Evolutionary conservation across 2,113 vertebrate genomes (phyloP).

Genomic region (Machaerirhynchus nigripectus): DNA sequence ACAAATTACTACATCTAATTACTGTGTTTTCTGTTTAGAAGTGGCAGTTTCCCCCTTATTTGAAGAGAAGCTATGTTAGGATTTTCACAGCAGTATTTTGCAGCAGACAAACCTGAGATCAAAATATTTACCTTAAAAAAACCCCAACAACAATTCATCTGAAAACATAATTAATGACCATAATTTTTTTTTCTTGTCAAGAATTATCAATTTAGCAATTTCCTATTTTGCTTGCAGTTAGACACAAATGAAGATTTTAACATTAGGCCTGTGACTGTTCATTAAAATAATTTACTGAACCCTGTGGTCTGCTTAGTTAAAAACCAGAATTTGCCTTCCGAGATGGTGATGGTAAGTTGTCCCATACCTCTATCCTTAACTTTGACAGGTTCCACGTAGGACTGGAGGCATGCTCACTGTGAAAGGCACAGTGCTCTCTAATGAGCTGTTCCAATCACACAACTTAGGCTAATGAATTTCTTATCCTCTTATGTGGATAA

Average conservation of each 20-base stretch:
- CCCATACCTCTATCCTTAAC: conserved; percentile 26
- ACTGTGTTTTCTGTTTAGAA: background rate
- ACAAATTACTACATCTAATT: background rate
- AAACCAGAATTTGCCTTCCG: conserved; percentile 11
- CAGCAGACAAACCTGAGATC: background rate
- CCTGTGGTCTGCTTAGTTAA: conserved; percentile 10
- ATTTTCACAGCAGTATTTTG: background rate
- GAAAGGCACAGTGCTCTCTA: conserved; percentile 13
- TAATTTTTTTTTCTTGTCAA: conserved; percentile 7
- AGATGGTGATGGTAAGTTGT: conserved; percentile 5
- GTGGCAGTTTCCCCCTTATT: background rate
- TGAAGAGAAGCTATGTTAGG: background rate
- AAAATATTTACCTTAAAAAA: background rate
- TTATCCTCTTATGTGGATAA: conserved; percentile 38
- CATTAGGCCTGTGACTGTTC: background rate
- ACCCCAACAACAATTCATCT: background rate
- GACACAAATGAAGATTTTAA: background rate
- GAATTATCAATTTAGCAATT: background rate
- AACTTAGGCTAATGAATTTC: conserved; percentile 37
- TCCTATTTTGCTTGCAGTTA: conserved; percentile 1
- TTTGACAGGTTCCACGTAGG: background rate
- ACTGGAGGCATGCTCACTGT: background rate
- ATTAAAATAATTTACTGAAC: conserved; percentile 29
- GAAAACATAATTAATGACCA: background rate
- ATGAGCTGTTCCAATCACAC: conserved; percentile 24